These are phyloP conservation scores for Aleiodes leptofemur DNA, from an alignment of 2,888 invertebrate species.

Conservation along the genomic window DNA sequence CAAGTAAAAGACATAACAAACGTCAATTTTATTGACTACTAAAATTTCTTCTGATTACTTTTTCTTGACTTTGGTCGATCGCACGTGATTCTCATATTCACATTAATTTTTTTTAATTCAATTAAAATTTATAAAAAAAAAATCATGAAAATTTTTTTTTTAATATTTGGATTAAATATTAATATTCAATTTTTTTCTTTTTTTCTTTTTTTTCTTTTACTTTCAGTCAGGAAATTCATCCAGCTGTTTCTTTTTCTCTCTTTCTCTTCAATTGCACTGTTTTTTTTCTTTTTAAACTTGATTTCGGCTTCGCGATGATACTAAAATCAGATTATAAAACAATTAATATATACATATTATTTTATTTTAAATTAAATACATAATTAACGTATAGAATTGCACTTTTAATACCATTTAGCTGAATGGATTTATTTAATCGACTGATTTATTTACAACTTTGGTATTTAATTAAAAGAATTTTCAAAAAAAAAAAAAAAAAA, in stretches of 20 bases:
- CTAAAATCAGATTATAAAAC: not conserved
- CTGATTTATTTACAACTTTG: conserved; percentile 32
- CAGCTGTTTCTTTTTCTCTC: conserved; percentile 1
- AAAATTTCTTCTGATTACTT: not conserved
- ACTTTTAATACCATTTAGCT: conserved; percentile 18
- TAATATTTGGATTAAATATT: not conserved
- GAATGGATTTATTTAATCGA: conserved; percentile 11
- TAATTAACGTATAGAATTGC: conserved; percentile 19
- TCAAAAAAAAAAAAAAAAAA: not conserved
- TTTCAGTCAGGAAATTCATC: conserved; percentile 22
- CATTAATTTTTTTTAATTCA: not conserved
- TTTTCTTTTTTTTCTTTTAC: conserved; percentile 9
- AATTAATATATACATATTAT: not conserved
- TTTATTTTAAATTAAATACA: conserved; percentile 6
- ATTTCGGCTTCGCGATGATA: not conserved
- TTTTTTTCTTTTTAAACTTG: not conserved
- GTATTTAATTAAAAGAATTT: not conserved
- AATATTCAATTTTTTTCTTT: conserved; percentile 16
- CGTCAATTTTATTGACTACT: conserved; percentile 19
- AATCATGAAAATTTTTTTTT: not conserved
- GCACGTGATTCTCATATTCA: conserved; percentile 7
- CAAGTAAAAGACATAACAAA: conserved; percentile 32
- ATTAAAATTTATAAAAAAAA: not conserved
- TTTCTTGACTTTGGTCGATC: conserved; percentile 10
- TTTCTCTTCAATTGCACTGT: conserved; percentile 3